Percentiles rank a stretch among this genome's conserved stretches.
These are phyloP conservation scores for Diplolepis rosae DNA, from an alignment of 2,888 invertebrate species.

Conservation along the genomic window DNA sequence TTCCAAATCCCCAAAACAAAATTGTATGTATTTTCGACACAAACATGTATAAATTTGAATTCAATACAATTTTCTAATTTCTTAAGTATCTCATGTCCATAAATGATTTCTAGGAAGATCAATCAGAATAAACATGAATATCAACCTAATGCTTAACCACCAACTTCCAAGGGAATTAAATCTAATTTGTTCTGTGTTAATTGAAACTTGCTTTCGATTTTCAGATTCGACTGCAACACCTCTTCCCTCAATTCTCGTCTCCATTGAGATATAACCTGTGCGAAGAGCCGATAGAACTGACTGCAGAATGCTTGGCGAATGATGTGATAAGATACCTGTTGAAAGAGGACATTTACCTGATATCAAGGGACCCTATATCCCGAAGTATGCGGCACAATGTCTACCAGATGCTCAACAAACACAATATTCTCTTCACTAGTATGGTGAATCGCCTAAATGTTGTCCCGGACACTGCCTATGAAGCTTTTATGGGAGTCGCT, in stretches of 20 bases:
- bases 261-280: conserved; percentile 60
- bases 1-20: no score
- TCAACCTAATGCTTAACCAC: no score
- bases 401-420: conserved; percentile 73
- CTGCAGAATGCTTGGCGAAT: conserved; percentile 67
- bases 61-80: no score
- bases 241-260: conserved; percentile 67
- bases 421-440: conserved; percentile 73
- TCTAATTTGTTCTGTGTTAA: neutral
- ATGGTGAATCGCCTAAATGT: conserved; percentile 73
- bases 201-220: conserved; percentile 38
- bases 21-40: no score
- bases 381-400: conserved; percentile 73
- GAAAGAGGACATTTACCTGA: conserved; percentile 69
- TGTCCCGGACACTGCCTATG: conserved; percentile 71
- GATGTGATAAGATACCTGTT: conserved; percentile 70
- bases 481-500: conserved; percentile 72
- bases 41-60: no score
- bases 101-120: no score
- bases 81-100: no score
- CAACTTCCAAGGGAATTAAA: no score
- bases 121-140: no score
- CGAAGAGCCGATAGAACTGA: conserved; percentile 67
- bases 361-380: conserved; percentile 72
- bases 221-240: conserved; percentile 68